Conservation (phyloP, 35 echinoderm and acorn worm species). For the Lytechinus pictus region DNA sequence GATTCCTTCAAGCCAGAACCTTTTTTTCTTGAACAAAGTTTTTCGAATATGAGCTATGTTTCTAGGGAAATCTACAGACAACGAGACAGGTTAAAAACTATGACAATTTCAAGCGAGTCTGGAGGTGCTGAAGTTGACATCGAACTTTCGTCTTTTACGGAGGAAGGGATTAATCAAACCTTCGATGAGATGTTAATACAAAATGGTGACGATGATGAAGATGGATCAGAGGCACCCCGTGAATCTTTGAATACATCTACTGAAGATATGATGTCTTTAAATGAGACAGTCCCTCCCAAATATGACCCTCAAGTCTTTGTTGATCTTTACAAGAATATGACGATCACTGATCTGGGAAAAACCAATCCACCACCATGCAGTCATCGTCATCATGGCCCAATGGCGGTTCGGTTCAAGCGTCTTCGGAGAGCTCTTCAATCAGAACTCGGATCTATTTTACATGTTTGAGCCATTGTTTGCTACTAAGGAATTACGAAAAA, state of each 20-base stretch:
- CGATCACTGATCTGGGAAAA: not conserved
- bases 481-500: not conserved
- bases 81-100: not conserved
- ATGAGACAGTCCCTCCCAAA: not conserved
- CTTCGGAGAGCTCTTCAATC: slow-evolving; percentile 56
- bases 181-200: not conserved
- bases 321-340: not conserved
- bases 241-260: not conserved
- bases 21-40: not conserved
- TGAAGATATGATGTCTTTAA: not conserved
- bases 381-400: too few species aligned
- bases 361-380: too few species aligned
- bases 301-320: not conserved
- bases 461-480: slow-evolving; percentile 28
- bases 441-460: slow-evolving; percentile 46
- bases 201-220: not conserved
- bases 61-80: not conserved
- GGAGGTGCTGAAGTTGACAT: not conserved
- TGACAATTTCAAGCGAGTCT: not conserved
- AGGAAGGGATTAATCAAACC: not conserved
- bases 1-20: not conserved
- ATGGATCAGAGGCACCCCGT: not conserved
- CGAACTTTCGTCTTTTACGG: not conserved
- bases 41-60: not conserved
- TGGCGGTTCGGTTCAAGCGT: slow-evolving; percentile 39